Conservation (phyloP, 2,888 invertebrate genomes). For the Heliconius cydno region DNA sequence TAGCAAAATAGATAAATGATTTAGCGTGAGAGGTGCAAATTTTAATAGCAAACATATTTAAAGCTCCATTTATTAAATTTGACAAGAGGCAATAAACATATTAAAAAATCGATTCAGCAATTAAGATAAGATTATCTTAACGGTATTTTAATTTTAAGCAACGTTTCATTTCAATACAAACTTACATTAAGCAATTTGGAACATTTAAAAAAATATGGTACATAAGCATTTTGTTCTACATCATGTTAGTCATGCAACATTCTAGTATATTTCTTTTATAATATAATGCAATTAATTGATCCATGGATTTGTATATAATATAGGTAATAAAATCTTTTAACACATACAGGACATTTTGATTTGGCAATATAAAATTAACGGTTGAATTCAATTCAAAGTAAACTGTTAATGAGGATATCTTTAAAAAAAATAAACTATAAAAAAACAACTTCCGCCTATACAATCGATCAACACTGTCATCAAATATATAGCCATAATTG, state of each 20-base stretch:
- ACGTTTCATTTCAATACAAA: conserved; percentile 11
- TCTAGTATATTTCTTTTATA: conserved; percentile 33
- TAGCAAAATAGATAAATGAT: neutral
- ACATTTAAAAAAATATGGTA: conserved; percentile 34
- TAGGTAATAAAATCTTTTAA: neutral
- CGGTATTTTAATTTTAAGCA: conserved; percentile 26
- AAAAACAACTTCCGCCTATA: neutral
- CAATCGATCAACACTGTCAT: neutral
- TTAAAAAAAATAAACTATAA: neutral
- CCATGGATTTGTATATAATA: neutral
- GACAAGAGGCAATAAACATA: conserved; percentile 6
- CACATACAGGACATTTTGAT: neutral
- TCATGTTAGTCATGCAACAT: conserved; percentile 46
- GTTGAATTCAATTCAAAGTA: neutral
- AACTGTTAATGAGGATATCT: neutral
- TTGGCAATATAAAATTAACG: conserved; percentile 5
- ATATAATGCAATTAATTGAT: neutral
- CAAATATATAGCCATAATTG: conserved; percentile 2
- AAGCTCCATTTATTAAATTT: conserved; percentile 31
- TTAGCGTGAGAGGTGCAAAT: conserved; percentile 35
- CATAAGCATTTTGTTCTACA: conserved; percentile 39
- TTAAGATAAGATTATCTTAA: conserved; percentile 30
- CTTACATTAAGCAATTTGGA: conserved; percentile 44
- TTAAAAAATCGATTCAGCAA: conserved; percentile 35
- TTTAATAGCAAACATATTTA: conserved; percentile 35